These are phyloP conservation scores for Apamea sordens DNA, from an alignment of 2,888 invertebrate species.

Conservation along the genomic window DNA sequence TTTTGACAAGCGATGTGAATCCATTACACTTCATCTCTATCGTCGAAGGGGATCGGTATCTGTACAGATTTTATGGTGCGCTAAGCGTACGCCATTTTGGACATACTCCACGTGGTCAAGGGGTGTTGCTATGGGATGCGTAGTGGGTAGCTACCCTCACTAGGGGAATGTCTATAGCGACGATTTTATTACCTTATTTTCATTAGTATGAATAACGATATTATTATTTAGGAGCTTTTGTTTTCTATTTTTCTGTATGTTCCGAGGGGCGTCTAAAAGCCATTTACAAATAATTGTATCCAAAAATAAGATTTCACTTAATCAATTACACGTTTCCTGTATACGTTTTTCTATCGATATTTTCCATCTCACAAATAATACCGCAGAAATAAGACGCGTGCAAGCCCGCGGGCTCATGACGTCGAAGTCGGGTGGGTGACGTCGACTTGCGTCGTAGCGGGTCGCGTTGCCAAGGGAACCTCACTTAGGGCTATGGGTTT, in stretches of 20 bases:
- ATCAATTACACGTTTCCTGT: constrained; percentile 29
- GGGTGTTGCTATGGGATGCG: constrained; percentile 69
- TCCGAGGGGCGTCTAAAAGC: too few relatives aligned
- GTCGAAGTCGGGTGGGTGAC: neutral
- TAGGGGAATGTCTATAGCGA: constrained; percentile 60
- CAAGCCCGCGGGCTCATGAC: constrained; percentile 16
- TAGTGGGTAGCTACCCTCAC: constrained; percentile 30
- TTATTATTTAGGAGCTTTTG: constrained; percentile 33
- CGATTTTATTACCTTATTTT: constrained; percentile 63
- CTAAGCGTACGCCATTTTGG: constrained; percentile 79
- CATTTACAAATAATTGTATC: neutral
- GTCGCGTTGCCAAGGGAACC: constrained; percentile 74
- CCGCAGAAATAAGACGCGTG: constrained; percentile 32
- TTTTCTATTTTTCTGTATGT: neutral
- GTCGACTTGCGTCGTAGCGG: constrained; percentile 22
- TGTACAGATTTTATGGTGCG: constrained; percentile 76
- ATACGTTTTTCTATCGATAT: constrained; percentile 19
- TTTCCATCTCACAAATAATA: constrained; percentile 13
- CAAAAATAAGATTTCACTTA: constrained; percentile 10
- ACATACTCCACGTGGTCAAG: constrained; percentile 71
- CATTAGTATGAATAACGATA: constrained; percentile 54
- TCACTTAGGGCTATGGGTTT: constrained; percentile 79
- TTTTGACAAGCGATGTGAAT: constrained; percentile 74
- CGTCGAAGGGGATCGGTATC: constrained; percentile 67
- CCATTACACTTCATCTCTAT: constrained; percentile 72